phyloP scores from a whole-genome alignment of 37 sponge, comb jelly and placozoan genomes.

The Crambe crambe region DNA sequence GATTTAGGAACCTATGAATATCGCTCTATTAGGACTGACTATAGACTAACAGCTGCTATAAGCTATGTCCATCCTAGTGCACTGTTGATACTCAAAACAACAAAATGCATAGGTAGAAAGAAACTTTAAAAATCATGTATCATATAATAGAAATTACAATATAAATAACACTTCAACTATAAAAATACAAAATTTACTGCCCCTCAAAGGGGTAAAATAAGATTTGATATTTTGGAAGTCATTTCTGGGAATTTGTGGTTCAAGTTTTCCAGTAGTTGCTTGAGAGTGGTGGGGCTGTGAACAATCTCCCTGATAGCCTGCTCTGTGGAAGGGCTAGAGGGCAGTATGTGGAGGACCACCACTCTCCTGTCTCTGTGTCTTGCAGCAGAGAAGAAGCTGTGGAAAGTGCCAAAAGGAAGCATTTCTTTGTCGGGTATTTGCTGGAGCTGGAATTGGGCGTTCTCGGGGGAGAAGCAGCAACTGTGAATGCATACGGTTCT shows the following conservation, averaged over 20 bases:
- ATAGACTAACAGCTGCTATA: no score
- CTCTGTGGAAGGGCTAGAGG: constrained; percentile 26
- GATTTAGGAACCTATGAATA: no score
- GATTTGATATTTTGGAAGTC: not conserved
- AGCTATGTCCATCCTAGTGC: no score
- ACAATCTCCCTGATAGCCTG: constrained; percentile 26
- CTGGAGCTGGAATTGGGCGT: constrained; percentile 68
- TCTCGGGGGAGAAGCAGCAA: constrained; percentile 78
- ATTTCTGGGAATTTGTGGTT: constrained; percentile 7
- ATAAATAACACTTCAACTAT: not conserved
- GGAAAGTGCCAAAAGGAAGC: not conserved
- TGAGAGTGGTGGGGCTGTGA: constrained; percentile 17
- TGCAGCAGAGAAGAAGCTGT: constrained; percentile 71
- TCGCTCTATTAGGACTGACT: no score
- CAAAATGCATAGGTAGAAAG: no score
- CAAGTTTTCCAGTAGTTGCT: constrained; percentile 22
- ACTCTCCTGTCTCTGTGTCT: constrained; percentile 43
- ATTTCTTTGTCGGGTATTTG: not conserved
- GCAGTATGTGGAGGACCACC: constrained; percentile 58
- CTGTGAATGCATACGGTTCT: constrained; percentile 81
- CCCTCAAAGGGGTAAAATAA: not conserved
- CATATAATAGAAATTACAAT: not conserved
- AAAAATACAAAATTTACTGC: not conserved
- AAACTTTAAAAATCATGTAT: no score
- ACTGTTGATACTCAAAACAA: no score